phyloP scores from a whole-genome alignment of 2,113 vertebrate genomes.

The Murina feae region DNA sequence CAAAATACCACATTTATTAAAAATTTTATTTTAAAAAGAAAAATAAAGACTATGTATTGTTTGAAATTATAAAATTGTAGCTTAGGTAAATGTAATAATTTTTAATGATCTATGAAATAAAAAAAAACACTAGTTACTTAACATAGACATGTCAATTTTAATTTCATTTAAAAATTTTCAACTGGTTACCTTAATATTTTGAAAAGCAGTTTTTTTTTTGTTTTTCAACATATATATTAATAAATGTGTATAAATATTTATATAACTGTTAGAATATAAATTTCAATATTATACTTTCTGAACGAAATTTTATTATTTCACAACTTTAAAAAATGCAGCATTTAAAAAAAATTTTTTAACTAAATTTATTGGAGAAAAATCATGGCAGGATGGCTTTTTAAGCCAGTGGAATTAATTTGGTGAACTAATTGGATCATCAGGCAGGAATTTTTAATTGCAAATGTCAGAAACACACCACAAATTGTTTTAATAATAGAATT shows the following conservation, averaged over 20 bases:
- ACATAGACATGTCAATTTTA: conserved; percentile 33
- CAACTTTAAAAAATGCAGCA: background rate
- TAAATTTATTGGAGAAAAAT: background rate
- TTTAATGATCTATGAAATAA: conserved; percentile 49
- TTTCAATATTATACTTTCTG: background rate
- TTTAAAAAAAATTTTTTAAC: background rate
- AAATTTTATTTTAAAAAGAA: background rate
- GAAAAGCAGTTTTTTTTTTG: conserved; percentile 9
- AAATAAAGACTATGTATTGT: background rate
- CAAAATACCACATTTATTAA: background rate
- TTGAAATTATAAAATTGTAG: background rate
- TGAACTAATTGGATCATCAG: background rate
- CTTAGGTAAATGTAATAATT: background rate
- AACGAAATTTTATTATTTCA: background rate
- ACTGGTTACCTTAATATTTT: conserved; percentile 51
- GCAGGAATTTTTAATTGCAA: background rate
- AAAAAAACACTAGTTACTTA: background rate
- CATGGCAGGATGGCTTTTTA: background rate
- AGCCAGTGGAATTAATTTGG: background rate
- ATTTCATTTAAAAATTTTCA: conserved; percentile 60
- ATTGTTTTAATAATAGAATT: background rate
- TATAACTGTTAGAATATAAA: background rate
- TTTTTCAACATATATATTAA: conserved; percentile 35
- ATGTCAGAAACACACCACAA: background rate
- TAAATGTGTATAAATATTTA: conserved; percentile 32